Evolutionary conservation across 2,797 vertebrate species (phyloP).

Genomic region (Knipowitschia caucasica): DNA sequence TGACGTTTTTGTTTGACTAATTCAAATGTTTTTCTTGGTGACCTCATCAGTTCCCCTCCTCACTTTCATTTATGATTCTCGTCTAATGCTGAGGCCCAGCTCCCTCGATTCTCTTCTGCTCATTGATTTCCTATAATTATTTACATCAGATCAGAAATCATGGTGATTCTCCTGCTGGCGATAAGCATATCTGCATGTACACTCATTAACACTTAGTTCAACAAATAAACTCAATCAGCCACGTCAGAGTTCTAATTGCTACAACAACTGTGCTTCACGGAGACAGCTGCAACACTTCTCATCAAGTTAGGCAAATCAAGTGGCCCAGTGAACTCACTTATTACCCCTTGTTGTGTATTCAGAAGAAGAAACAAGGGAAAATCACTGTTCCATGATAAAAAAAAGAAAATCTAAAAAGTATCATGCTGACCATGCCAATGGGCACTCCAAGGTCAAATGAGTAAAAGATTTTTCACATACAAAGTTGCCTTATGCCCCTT

Average conservation of each 20-base stretch:
- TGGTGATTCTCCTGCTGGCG: constrained; percentile 50
- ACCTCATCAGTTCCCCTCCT: constrained; percentile 1
- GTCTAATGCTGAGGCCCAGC: constrained; percentile 15
- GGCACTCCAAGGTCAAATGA: no score
- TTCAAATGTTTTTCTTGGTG: neutral
- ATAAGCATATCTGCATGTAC: constrained; percentile 56
- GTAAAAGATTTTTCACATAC: no score
- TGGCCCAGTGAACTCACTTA: constrained; percentile 15
- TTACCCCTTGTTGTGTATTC: neutral
- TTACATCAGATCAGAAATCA: constrained; percentile 55
- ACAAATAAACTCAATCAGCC: constrained; percentile 67
- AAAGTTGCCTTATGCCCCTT: no score
- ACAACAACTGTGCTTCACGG: constrained; percentile 26
- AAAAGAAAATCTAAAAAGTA: no score
- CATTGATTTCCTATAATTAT: constrained; percentile 55
- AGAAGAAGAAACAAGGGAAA: constrained; percentile 5
- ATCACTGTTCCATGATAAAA: neutral
- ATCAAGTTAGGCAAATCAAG: constrained; percentile 42
- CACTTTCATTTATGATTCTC: constrained; percentile 32
- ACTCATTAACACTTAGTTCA: constrained; percentile 66
- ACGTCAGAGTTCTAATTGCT: constrained; percentile 56
- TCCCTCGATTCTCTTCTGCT: constrained; percentile 23
- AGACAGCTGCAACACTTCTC: constrained; percentile 30
- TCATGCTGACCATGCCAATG: no score
- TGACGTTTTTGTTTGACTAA: neutral